These are phyloP conservation scores for Andricus quercusramuli DNA, from an alignment of 2,888 invertebrate species.

Conservation along the genomic window DNA sequence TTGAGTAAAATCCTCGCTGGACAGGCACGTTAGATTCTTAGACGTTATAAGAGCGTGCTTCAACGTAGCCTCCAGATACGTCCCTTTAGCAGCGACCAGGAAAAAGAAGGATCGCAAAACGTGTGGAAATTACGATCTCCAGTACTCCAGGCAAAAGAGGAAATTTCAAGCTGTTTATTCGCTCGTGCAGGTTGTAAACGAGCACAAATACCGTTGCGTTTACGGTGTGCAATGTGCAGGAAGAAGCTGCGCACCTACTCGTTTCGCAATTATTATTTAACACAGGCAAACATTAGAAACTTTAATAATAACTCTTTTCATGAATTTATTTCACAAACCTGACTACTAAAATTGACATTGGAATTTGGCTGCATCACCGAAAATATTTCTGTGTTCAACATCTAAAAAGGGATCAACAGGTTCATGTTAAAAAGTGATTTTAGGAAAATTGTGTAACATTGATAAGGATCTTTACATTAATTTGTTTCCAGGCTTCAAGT, in stretches of 20 bases:
- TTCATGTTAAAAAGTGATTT: too few species aligned
- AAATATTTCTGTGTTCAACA: too few species aligned
- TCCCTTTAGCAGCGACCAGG: background rate
- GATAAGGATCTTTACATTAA: too few species aligned
- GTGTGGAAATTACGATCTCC: constrained; percentile 1
- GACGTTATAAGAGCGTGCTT: background rate
- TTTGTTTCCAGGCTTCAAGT: too few species aligned
- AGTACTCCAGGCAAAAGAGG: background rate
- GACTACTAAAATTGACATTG: background rate
- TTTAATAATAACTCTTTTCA: background rate
- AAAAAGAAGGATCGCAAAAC: background rate
- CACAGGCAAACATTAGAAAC: background rate
- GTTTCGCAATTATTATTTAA: background rate
- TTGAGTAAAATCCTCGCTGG: too few species aligned
- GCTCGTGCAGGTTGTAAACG: constrained; percentile 1
- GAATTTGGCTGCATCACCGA: background rate
- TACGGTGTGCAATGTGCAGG: background rate
- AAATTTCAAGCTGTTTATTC: background rate
- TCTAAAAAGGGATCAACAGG: too few species aligned
- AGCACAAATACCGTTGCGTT: constrained; percentile 11
- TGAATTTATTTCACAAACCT: background rate
- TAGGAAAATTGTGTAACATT: too few species aligned
- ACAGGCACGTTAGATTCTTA: too few species aligned
- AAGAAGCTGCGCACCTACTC: background rate
- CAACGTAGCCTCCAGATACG: background rate